phyloP scores from a whole-genome alignment of 1,140 invertebrate genomes.

The Drosophila parvula region DNA sequence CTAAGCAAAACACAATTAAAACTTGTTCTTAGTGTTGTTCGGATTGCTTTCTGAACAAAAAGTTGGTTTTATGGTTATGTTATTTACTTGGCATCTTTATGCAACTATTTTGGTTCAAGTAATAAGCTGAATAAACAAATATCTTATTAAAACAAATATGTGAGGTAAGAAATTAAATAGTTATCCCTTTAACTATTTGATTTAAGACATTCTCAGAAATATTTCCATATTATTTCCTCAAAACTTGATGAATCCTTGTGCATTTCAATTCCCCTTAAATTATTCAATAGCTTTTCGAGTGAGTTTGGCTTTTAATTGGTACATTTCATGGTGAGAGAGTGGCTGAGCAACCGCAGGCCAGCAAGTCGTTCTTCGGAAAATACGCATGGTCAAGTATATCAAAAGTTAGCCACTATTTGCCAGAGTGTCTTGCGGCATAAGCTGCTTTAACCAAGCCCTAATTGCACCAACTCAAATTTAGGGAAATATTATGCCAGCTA shows the following conservation, averaged over 20 bases:
- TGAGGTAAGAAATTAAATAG: no score
- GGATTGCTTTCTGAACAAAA: not conserved
- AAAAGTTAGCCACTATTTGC: conserved; percentile 2
- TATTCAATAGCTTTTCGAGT: not conserved
- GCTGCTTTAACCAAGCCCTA: not conserved
- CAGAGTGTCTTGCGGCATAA: conserved; percentile 9
- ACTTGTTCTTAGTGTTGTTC: not conserved
- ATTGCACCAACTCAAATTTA: not conserved
- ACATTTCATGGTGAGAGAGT: not conserved
- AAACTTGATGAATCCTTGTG: not conserved
- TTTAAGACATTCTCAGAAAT: no score
- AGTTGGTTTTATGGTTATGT: not conserved
- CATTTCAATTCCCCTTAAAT: not conserved
- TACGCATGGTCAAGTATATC: not conserved
- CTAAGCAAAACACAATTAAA: conserved; percentile 3
- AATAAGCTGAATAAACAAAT: not conserved
- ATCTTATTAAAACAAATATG: no score
- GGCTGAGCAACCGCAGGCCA: not conserved
- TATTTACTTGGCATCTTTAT: not conserved
- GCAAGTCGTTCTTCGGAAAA: not conserved
- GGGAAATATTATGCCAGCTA: conserved; percentile 1
- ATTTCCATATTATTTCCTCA: no score
- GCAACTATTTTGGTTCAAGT: not conserved
- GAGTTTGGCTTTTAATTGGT: not conserved
- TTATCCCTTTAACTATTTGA: no score